Evolutionary conservation across 2,113 vertebrate species (phyloP).

Genomic region (Carettochelys insculpta): DNA sequence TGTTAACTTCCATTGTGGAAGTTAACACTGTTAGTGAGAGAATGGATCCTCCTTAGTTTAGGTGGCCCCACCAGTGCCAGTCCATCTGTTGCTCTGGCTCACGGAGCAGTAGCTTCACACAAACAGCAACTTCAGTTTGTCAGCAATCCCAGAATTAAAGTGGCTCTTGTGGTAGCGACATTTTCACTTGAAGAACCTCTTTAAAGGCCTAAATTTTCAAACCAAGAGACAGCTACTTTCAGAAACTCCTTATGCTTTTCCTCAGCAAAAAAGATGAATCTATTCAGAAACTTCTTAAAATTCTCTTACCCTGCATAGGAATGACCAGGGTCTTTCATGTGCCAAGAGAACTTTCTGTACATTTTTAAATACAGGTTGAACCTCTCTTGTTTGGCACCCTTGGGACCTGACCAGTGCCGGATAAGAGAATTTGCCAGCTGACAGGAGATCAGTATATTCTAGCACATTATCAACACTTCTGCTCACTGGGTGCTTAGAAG

Average conservation of each 20-base stretch:
- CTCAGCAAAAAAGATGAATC: neutral
- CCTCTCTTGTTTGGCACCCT: no score
- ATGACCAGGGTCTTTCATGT: neutral
- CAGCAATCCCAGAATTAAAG: neutral
- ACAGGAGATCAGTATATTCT: no score
- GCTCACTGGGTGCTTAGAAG: no score
- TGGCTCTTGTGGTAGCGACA: neutral
- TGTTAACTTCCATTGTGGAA: neutral
- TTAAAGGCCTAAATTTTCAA: neutral
- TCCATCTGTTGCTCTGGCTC: neutral
- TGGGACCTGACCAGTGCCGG: no score
- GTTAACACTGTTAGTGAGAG: neutral
- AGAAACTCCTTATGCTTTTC: neutral
- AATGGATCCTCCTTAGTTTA: neutral
- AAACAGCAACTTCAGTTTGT: neutral
- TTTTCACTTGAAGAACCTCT: neutral
- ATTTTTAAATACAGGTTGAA: neutral
- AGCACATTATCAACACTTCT: no score
- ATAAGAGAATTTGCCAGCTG: no score
- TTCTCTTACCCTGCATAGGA: neutral
- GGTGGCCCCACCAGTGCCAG: neutral
- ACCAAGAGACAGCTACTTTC: neutral
- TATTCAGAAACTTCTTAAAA: neutral
- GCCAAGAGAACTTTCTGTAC: neutral
- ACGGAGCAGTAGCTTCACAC: neutral